Evolutionary conservation across 2,888 invertebrate genomes (phyloP).

Genomic region (Sinohyriopsis cumingii): DNA sequence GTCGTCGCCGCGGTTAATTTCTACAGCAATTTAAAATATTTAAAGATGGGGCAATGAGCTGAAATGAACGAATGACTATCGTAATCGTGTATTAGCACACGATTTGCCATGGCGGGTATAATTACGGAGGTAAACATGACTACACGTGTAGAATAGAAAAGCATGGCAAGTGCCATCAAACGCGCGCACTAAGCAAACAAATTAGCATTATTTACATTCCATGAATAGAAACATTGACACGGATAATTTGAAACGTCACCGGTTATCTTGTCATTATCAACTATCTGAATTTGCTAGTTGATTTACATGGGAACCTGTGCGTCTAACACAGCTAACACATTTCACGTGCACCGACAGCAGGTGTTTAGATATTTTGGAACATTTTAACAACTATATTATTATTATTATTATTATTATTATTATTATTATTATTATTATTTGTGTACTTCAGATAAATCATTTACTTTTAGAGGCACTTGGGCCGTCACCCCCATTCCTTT

Average conservation of each 20-base stretch:
- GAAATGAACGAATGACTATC: no score
- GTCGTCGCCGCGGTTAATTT: no score
- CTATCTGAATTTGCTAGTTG: conserved; percentile 15
- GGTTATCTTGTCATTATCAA: conserved; percentile 13
- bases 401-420: no score
- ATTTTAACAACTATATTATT: background rate
- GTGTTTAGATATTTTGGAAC: background rate
- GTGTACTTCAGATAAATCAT: no score
- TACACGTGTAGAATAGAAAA: conserved; percentile 31
- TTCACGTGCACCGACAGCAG: no score
- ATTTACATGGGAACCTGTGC: conserved; percentile 12
- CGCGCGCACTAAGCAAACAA: conserved; percentile 37
- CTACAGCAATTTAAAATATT: no score
- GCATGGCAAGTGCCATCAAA: conserved; percentile 27
- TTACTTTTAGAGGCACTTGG: no score
- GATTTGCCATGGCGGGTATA: conserved; percentile 2
- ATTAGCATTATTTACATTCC: conserved; percentile 22
- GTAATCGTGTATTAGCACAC: no score
- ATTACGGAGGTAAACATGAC: conserved; percentile 34
- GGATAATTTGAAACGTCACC: conserved; percentile 9
- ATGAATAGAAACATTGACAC: conserved; percentile 6
- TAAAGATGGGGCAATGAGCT: no score
- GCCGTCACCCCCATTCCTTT: no score
- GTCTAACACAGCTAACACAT: background rate
- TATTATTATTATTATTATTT: no score